Evolutionary conservation across 2,113 vertebrate species (phyloP).

Genomic region (Gobio gobio): DNA sequence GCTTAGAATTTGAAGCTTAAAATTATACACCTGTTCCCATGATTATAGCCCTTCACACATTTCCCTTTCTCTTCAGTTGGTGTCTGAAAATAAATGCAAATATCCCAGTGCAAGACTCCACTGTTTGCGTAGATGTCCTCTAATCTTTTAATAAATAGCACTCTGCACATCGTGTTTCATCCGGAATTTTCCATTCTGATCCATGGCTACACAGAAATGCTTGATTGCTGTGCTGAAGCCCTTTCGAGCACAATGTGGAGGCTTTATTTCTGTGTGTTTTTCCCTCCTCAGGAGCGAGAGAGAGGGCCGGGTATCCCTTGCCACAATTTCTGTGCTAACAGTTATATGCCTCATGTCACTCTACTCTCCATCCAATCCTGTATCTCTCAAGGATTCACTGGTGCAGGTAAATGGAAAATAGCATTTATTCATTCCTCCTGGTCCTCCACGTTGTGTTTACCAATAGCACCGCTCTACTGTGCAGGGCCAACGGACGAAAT

Average conservation of each 20-base stretch:
- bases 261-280: constrained; percentile 16
- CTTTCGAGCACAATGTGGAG: constrained; percentile 5
- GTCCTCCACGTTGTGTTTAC: constrained; percentile 30
- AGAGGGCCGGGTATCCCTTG: background rate
- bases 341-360: constrained; percentile 48
- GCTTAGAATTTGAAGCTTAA: constrained; percentile 28
- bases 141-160: constrained; percentile 44
- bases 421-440: constrained; percentile 45
- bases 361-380: constrained; percentile 32
- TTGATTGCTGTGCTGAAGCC: constrained; percentile 37
- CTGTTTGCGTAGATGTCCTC: constrained; percentile 23
- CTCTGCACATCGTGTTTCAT: constrained; percentile 14
- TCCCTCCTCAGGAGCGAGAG: background rate
- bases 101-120: background rate
- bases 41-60: constrained; percentile 13
- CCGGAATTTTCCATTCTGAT: constrained; percentile 36
- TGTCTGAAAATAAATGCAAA: constrained; percentile 19
- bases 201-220: constrained; percentile 1
- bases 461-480: background rate
- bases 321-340: background rate
- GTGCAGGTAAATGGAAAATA: constrained; percentile 59
- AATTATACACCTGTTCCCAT: background rate
- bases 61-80: background rate
- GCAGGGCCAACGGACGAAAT: background rate
- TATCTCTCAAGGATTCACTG: constrained; percentile 48